Evolutionary conservation across 2,888 invertebrate species (phyloP), one percentile per base, ranked within the genome.

Genomic region (Aphidius colemani): DNA sequence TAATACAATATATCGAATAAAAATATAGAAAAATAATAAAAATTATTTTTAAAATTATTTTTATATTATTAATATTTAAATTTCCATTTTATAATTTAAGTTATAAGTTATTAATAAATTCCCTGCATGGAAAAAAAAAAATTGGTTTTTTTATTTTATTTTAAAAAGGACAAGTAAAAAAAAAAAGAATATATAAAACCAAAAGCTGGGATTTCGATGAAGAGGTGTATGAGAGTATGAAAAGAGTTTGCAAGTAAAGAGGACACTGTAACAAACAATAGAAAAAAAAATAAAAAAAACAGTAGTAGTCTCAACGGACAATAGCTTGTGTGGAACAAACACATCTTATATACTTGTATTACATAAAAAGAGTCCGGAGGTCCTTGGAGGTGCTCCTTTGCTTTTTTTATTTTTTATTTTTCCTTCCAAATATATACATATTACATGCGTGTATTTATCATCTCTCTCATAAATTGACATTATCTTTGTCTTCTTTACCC

Each of bases 251-350:
- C 30, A 30, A 30, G 30, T 30, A 30, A 30, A 30, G 70, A 70
- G 70, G 75, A 75, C 75, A 74, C 74, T 72, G 75, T 73, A 74
- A 79, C 80, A 76, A 80, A 80, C 78, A 79, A 80, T 80, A 69
- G 76, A 74, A 78, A 77, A 76, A 30, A 30, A 30, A 30, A 5
- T 30, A 30, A 30, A 30, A 30, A 30, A 30, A 30, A 30, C 4
- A 5, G 5, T 30, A 30, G 78, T 75, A 76, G 78, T 75, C 78
- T 74, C 74, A 71, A 73, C 73, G 74, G 76, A 81, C 80, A 81
- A 81, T 81, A 74, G 77, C 77, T 78, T 75, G 79, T 78, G 77
- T 79, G 80, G 78, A 81, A 80, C 79, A 80, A 79, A 81, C 77
- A 76, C 80, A 76, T 78, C 79, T 78, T 77, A 75, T 72, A 70